These are phyloP conservation scores for Bradypodion pumilum DNA, from an alignment of 2,797 vertebrate genomes.

Conservation along the genomic window DNA sequence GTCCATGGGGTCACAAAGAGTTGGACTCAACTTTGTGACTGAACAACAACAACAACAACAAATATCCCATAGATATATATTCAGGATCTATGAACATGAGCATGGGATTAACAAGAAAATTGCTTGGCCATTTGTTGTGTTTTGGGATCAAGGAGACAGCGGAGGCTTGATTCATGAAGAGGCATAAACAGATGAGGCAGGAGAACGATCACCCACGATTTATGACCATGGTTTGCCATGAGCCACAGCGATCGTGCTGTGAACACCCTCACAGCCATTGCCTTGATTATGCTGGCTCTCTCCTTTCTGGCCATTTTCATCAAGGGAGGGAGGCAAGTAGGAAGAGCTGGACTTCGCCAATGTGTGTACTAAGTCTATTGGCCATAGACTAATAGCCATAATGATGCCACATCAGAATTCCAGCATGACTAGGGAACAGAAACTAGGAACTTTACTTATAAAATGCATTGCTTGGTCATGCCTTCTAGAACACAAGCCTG, in stretches of 20 bases:
- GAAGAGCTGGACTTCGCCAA: not conserved
- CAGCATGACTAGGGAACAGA: not conserved
- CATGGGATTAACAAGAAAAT: not conserved
- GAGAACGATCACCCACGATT: too few species aligned
- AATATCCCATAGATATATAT: too few species aligned
- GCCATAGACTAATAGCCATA: not conserved
- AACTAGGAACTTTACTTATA: not conserved
- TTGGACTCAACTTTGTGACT: too few species aligned
- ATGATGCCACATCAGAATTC: not conserved
- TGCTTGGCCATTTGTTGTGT: too few species aligned
- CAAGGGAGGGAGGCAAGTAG: not conserved
- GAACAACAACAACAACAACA: too few species aligned
- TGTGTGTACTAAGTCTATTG: not conserved
- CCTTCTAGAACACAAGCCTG: not conserved
- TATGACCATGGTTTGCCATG: too few species aligned
- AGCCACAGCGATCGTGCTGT: too few species aligned
- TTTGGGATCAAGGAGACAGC: too few species aligned
- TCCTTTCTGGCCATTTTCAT: not conserved
- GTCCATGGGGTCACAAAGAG: too few species aligned
- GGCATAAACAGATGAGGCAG: too few species aligned
- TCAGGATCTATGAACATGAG: not conserved
- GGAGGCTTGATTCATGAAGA: too few species aligned
- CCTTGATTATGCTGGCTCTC: not conserved
- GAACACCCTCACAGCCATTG: too few species aligned
- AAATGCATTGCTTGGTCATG: not conserved